phyloP scores from a whole-genome alignment of 2,888 invertebrate species.

The Yponomeuta sedellus region DNA sequence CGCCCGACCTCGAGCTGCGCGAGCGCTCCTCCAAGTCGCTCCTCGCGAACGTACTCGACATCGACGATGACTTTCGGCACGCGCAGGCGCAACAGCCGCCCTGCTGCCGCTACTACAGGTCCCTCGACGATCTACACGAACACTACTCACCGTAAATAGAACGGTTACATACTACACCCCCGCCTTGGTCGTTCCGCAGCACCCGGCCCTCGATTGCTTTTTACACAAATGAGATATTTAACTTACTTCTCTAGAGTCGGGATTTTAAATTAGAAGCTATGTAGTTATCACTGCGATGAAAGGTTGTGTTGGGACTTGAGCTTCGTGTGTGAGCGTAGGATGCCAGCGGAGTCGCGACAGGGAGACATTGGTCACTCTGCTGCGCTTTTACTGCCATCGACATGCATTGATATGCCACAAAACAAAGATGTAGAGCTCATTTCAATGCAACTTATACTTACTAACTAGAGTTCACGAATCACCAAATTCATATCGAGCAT shows the following conservation, averaged over 20 bases:
- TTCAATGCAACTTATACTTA: not conserved
- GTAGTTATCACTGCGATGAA: not conserved
- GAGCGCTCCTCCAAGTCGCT: constrained; percentile 95
- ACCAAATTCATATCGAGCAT: constrained; percentile 37
- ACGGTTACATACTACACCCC: constrained; percentile 70
- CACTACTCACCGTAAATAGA: constrained; percentile 75
- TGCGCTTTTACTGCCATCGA: not conserved
- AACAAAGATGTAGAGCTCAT: not conserved
- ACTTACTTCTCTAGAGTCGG: not conserved
- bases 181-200: constrained; percentile 69
- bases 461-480: constrained; percentile 6
- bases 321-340: not conserved
- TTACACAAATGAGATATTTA: constrained; percentile 6
- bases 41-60: constrained; percentile 96
- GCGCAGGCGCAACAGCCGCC: constrained; percentile 83
- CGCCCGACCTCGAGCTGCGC: constrained; percentile 91
- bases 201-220: constrained; percentile 53
- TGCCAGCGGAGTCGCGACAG: not conserved
- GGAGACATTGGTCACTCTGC: not conserved
- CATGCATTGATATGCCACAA: not conserved
- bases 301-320: not conserved
- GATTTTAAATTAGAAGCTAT: not conserved
- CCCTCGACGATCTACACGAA: constrained; percentile 77
- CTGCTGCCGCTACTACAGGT: constrained; percentile 88
- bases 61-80: constrained; percentile 96